Base-by-base conservation (phyloP, 2,113 vertebrate species). In the Limnothrissa miodon region DNA sequence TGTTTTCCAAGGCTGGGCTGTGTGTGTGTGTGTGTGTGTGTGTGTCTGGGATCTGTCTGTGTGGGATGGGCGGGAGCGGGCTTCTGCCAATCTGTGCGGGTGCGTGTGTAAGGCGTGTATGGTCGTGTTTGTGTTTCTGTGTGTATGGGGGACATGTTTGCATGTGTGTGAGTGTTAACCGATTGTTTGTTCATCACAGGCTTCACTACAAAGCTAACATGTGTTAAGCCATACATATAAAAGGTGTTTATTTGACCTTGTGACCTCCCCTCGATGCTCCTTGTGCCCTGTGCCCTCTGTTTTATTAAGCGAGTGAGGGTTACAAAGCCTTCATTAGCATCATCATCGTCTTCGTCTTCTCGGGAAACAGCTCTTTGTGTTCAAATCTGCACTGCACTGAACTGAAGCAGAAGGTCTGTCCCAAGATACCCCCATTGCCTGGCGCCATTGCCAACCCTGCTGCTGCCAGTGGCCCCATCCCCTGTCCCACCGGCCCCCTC, bases 21-120 rank as follows among this genome's bases (percentile, higher is more conserved):
- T 70, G 25, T 74, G 66, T 39, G 29, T 74, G 66, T 74, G 66
- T 19, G 13, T 74, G 29, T 74, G 66, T 74, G 66, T 74, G 66
- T 74, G 66, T 74, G 59, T 70, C 25, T 70, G 62, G 29, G 62
- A n/a, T 70, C 8, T 70, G n/a, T 33, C 25, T 29, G 62, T 70
- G n/a, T 36, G 62, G 29, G 25, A 29, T 70, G 62, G 11, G 62
- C 36, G 62, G 29, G 62, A 33, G 62, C 13, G 25, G 7, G 59
- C 13, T 8, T 66, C 4, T 29, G 59, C 17, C 2, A 10, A 15
- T 66, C 6, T 66, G n/a, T 29, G 29, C 36, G 9, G 9, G 59
- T 66, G 59, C 33, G 59, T 33, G 59, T 66, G 25, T 74, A 9
- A 33, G 62, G n/a, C 33, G 29, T 33, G 8, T 70, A 0, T 33